phyloP scores from a whole-genome alignment of 2,797 vertebrate genomes.

The Betta splendens region DNA sequence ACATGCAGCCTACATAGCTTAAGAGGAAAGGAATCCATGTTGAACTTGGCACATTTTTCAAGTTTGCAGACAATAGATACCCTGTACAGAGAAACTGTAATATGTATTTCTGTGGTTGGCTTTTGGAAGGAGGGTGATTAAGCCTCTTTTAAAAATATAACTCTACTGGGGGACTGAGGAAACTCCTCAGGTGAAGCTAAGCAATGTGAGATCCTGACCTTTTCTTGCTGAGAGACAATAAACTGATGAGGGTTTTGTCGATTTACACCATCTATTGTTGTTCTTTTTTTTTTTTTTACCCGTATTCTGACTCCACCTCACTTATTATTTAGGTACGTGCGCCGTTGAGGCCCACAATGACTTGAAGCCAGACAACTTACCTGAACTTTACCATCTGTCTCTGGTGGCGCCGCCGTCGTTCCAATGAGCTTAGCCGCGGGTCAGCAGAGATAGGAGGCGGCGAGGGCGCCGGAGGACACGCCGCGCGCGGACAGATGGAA shows the following conservation, averaged over 20 bases:
- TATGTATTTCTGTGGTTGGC: constrained; percentile 74
- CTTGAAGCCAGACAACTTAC: constrained; percentile 28
- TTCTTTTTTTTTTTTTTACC: too few species aligned
- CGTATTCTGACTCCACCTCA: too few species aligned
- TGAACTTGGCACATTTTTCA: constrained; percentile 81
- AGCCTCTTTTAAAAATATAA: constrained; percentile 65
- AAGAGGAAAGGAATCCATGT: constrained; percentile 77
- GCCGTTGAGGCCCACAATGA: background rate
- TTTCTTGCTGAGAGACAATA: constrained; percentile 83
- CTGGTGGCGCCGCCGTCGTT: constrained; percentile 40
- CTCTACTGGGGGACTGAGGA: constrained; percentile 65
- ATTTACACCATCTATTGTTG: constrained; percentile 22
- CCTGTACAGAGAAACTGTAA: constrained; percentile 76
- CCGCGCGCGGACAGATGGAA: constrained; percentile 71
- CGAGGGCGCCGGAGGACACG: constrained; percentile 58
- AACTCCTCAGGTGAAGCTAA: constrained; percentile 70
- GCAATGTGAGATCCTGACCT: constrained; percentile 80
- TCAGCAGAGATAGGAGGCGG: constrained; percentile 49
- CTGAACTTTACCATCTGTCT: constrained; percentile 40
- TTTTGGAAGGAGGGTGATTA: constrained; percentile 64
- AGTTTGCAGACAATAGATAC: constrained; percentile 78
- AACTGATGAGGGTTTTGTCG: constrained; percentile 82
- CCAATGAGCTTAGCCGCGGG: constrained; percentile 52
- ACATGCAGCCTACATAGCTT: constrained; percentile 80
- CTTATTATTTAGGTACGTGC: background rate